Evolutionary conservation across 2,113 vertebrate species (phyloP).

Genomic region (Pelecanoides urinatrix): DNA sequence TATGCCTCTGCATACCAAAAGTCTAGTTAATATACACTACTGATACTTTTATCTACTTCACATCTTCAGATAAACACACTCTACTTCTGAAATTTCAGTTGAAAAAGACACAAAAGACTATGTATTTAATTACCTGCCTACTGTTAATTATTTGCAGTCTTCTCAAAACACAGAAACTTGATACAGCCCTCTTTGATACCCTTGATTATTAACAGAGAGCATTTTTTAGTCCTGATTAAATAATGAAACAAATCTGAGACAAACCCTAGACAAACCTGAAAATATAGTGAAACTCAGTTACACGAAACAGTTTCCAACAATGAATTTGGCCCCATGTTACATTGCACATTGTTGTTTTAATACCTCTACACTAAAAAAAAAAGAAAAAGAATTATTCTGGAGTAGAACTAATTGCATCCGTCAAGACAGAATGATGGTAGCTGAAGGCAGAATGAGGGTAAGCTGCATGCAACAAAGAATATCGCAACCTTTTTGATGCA

Average conservation of each 20-base stretch:
- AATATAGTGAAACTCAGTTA: not conserved
- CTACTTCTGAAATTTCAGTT: conserved; percentile 27
- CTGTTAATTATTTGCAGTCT: conserved; percentile 20
- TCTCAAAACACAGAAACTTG: conserved; percentile 42
- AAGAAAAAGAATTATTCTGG: not conserved
- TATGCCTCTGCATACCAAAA: not conserved
- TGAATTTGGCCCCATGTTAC: not conserved
- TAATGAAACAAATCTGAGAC: not conserved
- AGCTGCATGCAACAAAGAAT: not conserved
- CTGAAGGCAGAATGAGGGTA: not conserved
- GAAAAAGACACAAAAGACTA: not conserved
- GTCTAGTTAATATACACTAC: not conserved
- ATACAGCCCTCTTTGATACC: not conserved
- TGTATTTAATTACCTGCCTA: not conserved
- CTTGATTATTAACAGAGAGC: not conserved
- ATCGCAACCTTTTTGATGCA: not conserved
- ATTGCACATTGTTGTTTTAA: not conserved
- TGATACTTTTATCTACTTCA: not conserved
- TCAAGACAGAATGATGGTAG: not conserved
- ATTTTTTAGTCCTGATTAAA: not conserved
- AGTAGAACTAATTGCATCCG: not conserved
- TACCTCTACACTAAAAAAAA: not conserved
- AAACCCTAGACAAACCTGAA: not conserved
- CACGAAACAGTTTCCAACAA: not conserved
- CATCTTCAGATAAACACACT: conserved; percentile 14